These are phyloP conservation scores for Urocitellus parryii DNA, from an alignment of 2,113 vertebrate genomes.

Conservation along the genomic window DNA sequence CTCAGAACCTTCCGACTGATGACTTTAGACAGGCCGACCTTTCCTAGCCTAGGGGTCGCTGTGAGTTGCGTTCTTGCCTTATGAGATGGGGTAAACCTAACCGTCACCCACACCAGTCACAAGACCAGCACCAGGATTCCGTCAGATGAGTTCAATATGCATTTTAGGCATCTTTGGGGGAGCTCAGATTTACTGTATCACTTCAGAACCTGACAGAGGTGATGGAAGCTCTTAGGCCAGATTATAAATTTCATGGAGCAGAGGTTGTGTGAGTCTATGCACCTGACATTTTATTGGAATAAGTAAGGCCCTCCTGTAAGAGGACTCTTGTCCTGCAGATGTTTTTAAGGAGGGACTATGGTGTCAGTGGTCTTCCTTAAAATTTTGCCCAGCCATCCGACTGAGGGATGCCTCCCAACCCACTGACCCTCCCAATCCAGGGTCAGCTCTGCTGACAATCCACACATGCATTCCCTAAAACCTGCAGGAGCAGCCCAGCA, in stretches of 20 bases:
- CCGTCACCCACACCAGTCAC: neutral
- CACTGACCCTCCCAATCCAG: neutral
- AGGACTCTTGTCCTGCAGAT: neutral
- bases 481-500: neutral
- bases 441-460: neutral
- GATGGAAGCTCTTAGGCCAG: neutral
- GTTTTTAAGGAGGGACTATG: neutral
- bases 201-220: neutral
- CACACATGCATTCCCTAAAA: neutral
- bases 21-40: neutral
- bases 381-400: neutral
- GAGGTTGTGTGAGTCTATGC: neutral
- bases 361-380: neutral
- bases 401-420: neutral
- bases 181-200: neutral
- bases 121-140: neutral
- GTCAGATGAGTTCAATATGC: rapidly evolving
- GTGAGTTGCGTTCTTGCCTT: neutral
- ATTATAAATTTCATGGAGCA: neutral
- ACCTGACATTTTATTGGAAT: neutral
- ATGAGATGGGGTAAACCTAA: neutral
- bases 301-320: neutral
- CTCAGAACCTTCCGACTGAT: neutral
- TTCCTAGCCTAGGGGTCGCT: neutral
- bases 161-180: neutral